Percentiles rank a stretch among this genome's conserved stretches.
phyloP scores from a whole-genome alignment of 2,113 vertebrate species.

The Terrapene triunguis region DNA sequence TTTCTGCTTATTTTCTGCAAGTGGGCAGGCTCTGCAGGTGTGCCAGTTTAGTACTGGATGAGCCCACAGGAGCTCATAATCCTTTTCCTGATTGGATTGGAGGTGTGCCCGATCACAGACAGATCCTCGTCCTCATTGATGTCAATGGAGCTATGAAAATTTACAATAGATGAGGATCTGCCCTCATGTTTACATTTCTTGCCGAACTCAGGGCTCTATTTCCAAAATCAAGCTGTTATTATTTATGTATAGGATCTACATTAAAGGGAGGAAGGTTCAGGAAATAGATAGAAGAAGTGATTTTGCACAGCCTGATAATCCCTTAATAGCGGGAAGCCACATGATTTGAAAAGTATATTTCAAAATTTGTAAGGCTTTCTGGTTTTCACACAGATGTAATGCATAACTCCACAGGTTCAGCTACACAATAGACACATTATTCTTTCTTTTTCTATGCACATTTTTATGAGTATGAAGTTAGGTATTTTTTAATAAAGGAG shows the following conservation, averaged over 20 bases:
- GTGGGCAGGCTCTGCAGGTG: no score
- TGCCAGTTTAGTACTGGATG: no score
- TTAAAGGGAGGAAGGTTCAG: neutral
- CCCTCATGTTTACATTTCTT: neutral
- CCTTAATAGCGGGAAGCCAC: neutral
- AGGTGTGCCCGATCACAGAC: no score
- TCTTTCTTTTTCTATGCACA: neutral
- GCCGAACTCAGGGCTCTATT: no score
- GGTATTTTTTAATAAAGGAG: neutral
- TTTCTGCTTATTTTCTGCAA: no score
- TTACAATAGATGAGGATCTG: neutral
- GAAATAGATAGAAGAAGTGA: neutral
- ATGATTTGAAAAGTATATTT: neutral
- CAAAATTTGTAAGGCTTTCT: neutral
- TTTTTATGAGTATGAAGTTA: neutral
- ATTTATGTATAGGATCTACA: neutral
- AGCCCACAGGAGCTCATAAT: no score
- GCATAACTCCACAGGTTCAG: neutral
- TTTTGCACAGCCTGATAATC: neutral
- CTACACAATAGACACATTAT: neutral
- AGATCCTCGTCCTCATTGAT: neutral
- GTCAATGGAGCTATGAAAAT: neutral
- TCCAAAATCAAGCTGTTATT: no score
- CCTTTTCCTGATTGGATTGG: no score
- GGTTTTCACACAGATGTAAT: neutral